Evolutionary conservation across 2,888 invertebrate species (phyloP), one percentile per base, ranked within the genome.

Genomic region (Ophraella communa): DNA sequence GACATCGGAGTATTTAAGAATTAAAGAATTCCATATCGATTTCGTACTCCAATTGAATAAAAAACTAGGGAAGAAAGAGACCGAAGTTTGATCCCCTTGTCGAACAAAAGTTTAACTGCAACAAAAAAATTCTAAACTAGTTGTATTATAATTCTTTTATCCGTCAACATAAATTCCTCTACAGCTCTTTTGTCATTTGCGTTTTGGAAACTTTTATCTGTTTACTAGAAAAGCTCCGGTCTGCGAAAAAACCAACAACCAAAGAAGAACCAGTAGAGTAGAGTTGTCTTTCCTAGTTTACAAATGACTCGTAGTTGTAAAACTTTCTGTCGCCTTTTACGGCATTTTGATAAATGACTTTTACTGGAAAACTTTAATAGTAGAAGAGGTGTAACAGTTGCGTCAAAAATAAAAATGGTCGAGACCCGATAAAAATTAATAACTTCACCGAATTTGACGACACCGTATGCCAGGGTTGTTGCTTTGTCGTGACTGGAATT

Each of bases 271-370:
- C 65, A 51, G 52, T 59, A 51, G 58, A 60, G 45, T 47, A 56
- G 45, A 45, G 60, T 66, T 60, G 62, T 60, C 54, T 63, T 56
- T 54, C 44, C 51, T 62, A 58, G 35, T 65, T 68, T 65, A 68
- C 68, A 68, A 68, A 68, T 61, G 61, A 64, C 68, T 65, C 55
- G 49, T 51, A 61, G 65, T 65, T 63, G 58, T 63, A 65, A 65
- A 68, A 65, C 53, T 65, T 65, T 64, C 23, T 63, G 63, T 58
- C 61, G 49, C 61, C 54, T 45, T 57, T 62, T 53, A 27, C 35
- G 64, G 60, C 61, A 44, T 56, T 65, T 66, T 69, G 69, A 69
- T 63, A 66, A 69, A 69, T 66, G 66, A 66, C 66, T 65, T 53
- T 51, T 30, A 45, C 64, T 62, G 51, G 57, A 62, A 62, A 66